Base-by-base conservation (phyloP, 2,113 vertebrate genomes). In the Scatophagus argus region DNA sequence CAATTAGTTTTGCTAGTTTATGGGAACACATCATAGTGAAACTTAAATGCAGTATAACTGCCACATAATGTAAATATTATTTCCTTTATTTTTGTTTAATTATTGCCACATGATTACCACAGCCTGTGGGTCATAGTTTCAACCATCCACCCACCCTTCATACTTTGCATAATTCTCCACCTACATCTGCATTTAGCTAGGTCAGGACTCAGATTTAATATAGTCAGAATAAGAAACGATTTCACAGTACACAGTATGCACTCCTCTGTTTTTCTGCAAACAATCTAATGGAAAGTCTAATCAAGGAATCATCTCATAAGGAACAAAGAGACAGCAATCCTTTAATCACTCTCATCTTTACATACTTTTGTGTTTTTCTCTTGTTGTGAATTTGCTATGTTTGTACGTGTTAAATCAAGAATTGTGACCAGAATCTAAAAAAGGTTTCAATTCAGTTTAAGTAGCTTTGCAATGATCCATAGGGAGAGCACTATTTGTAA, bases 261-360 rank as follows among this genome's bases (percentile, higher is more conserved):
- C 43, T 47, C 16, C 17, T 10, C 21, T 17, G 34, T 54, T 59
- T 31, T 0, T 19, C n/a, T 14, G 12, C 6, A 27, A 8, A 52
- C 25, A 39, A 51, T 51, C 25, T 25, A 39, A 12, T 10, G 6
- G 25, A 51, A 60, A 61, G 8, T 43, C 54, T 49, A 16, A 32
- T 74, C 47, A 43, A 34, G 59, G 66, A 66, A 10, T 69, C n/a
- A 61, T 61, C 51, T 52, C 0, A 68, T 2, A 5, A 61, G 39
- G 63, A 49, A 76, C 68, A 79, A 66, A 59, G 27, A 59, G 25
- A 43, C 25, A 41, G 16, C 61, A 66, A 27, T n/a, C 21, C 34
- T 65, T 65, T 73, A 72, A 73, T 73, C 34, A 36, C 6, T 64
- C 32, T 32, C 25, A 51, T 62, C 58, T 36, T 17, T 54, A 51